Conservation (phyloP, 2,113 vertebrate species). For the Ginglymostoma cirratum region DNA sequence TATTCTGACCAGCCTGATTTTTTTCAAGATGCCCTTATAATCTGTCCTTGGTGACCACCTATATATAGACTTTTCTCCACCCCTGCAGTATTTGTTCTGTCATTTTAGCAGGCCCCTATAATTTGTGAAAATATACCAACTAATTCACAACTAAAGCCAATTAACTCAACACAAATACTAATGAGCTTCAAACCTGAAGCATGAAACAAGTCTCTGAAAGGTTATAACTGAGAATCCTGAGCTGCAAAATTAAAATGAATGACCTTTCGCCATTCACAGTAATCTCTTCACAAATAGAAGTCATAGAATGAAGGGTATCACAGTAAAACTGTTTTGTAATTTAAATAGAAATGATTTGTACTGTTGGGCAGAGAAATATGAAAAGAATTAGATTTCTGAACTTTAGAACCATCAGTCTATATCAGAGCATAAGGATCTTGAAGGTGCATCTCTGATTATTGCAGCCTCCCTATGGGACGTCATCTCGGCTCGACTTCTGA, state of each 20-base stretch:
- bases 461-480: background rate
- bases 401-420: background rate
- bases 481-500: background rate
- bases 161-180: background rate
- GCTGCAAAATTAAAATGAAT: background rate
- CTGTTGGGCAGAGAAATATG: background rate
- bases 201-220: background rate
- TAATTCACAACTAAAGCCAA: background rate
- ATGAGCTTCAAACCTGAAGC: background rate
- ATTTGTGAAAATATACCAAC: background rate
- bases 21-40: background rate
- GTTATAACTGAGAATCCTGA: background rate
- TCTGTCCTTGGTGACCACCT: background rate
- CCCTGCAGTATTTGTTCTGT: background rate
- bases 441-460: background rate
- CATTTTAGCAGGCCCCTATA: background rate
- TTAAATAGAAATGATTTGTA: background rate
- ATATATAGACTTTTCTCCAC: background rate
- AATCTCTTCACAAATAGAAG: background rate
- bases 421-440: background rate
- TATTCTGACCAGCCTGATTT: background rate
- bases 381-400: background rate
- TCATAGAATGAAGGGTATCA: background rate
- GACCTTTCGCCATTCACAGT: background rate
- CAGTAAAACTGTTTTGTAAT: background rate